These are phyloP conservation scores for Drosophila ananassae DNA, from an alignment of 1,140 invertebrate genomes.

Conservation along the genomic window DNA sequence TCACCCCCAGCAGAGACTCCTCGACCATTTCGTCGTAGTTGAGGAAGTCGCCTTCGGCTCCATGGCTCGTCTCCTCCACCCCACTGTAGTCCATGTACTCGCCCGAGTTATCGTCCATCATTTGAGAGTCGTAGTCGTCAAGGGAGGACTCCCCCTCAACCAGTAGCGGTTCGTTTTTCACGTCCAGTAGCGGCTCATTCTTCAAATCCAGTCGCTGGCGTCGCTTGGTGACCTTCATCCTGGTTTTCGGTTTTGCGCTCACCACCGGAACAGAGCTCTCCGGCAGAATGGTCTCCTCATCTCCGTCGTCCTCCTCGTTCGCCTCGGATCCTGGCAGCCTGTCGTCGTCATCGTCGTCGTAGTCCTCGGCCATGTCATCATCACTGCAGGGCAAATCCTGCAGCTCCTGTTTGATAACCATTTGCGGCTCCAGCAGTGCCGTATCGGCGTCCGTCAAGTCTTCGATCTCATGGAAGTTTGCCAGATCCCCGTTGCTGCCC, in stretches of 20 bases:
- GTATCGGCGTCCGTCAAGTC: slow-evolving; percentile 74
- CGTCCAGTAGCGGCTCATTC: slow-evolving; percentile 41
- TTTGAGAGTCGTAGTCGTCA: slow-evolving; percentile 63
- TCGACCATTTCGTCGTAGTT: slow-evolving; percentile 81
- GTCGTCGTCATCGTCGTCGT: slow-evolving; percentile 41
- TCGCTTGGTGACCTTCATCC: slow-evolving; percentile 43
- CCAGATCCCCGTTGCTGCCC: slow-evolving; percentile 30
- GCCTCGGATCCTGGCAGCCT: slow-evolving; percentile 31
- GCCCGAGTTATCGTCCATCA: slow-evolving; percentile 55
- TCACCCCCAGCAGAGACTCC: slow-evolving; percentile 72
- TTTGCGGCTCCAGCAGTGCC: slow-evolving; percentile 72
- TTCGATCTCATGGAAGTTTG: slow-evolving; percentile 68
- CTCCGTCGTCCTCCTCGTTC: slow-evolving; percentile 32
- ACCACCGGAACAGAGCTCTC: slow-evolving; percentile 44
- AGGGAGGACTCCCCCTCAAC: slow-evolving; percentile 58
- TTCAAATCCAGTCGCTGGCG: slow-evolving; percentile 39
- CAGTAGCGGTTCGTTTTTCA: slow-evolving; percentile 43
- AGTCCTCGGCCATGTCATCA: slow-evolving; percentile 27
- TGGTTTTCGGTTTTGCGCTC: slow-evolving; percentile 32
- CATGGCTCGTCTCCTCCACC: slow-evolving; percentile 39
- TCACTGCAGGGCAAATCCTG: slow-evolving; percentile 63
- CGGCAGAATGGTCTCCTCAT: slow-evolving; percentile 61
- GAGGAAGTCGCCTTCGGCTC: slow-evolving; percentile 43
- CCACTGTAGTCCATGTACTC: slow-evolving; percentile 60
- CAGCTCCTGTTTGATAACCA: slow-evolving; percentile 79